Base-by-base conservation (phyloP, 2,113 vertebrate genomes). In the Phylloscopus whistleri region DNA sequence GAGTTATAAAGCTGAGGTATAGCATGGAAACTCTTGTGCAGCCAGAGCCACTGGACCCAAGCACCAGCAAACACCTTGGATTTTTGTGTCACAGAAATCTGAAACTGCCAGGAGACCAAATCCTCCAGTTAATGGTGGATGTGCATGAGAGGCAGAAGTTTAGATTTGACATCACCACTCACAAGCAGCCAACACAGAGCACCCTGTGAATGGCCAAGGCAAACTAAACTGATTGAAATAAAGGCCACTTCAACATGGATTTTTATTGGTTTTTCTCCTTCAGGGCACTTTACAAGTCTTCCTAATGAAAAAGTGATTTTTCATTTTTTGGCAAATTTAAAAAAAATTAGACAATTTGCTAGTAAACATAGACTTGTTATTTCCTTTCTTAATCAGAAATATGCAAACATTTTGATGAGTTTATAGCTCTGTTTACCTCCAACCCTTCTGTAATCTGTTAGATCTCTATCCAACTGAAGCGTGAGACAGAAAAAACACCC, bases 351-450 rank as follows among this genome's bases (percentile, higher is more conserved):
- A 37, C 24, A 37, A 49, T 16, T 26, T 1, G 44, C n/a, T 88
- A 58, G 51, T 84, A 87, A 87, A 87, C 31, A 62, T 5, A 67
- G 82, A 73, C 24, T 87, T 90, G 90, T 53, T 84, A 94, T 43
- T 95, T 96, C 96, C 95, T 81, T 77, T 92, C 86, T 59, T 92
- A 78, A 31, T 35, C 80, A 89, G 60, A 94, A 93, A 43, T 46
- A 86, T 11, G 87, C 80, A 94, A 95, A 95, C 87, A 92, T 48
- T 70, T 67, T 31, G 26, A 56, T 37, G 51, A 90, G 81, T 81
- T 95, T 48, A 70, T 13, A 84, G 69, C 27, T 82, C 66, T 92
- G 91, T 91, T 95, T 95, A 94, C 89, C 93, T 46, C 46, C 55
- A 70, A 17, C 39, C 37, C 72, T 48, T 66, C 58, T 46, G 39